A percentile compares a stretch with the other conserved stretches of the same genome.
These are phyloP conservation scores for Oryzaephilus surinamensis DNA, from an alignment of 1,140 invertebrate species.

Conservation along the genomic window DNA sequence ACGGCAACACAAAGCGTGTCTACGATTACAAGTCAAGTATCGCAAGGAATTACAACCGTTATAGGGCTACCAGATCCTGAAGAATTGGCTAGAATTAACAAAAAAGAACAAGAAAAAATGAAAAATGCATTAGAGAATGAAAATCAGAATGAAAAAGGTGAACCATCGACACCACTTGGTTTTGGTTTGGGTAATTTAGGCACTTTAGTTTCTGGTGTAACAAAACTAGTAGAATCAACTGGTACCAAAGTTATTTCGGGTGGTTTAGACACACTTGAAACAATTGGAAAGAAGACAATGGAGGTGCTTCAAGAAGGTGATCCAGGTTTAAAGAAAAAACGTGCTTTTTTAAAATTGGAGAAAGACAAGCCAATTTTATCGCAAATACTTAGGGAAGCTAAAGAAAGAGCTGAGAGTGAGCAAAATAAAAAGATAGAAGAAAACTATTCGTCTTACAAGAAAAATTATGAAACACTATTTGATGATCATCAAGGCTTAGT, in stretches of 20 bases:
- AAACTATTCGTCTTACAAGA: constrained; percentile 46
- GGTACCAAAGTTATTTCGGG: constrained; percentile 68
- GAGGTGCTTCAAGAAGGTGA: constrained; percentile 84
- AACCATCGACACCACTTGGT: constrained; percentile 13
- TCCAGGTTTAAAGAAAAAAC: constrained; percentile 73
- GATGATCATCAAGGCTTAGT: constrained; percentile 83
- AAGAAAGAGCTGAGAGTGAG: constrained; percentile 62
- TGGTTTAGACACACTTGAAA: constrained; percentile 79
- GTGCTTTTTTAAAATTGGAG: constrained; percentile 59
- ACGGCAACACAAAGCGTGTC: constrained; percentile 61
- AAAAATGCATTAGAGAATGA: constrained; percentile 8
- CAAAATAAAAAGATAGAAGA: constrained; percentile 50
- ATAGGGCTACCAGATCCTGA: constrained; percentile 68
- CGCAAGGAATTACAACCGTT: constrained; percentile 59
- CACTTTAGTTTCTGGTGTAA: constrained; percentile 52
- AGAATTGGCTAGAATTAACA: constrained; percentile 50
- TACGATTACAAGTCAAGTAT: constrained; percentile 63
- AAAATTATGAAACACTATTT: constrained; percentile 74
- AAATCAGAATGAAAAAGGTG: constrained; percentile 3
- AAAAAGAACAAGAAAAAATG: constrained; percentile 24
- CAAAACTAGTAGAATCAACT: constrained; percentile 59
- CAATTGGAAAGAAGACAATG: constrained; percentile 89
- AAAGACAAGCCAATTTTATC: constrained; percentile 48
- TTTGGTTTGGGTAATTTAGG: constrained; percentile 54
- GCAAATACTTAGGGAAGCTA: constrained; percentile 70